phyloP scores from a whole-genome alignment of 2,113 vertebrate genomes.

The Rhegmatorhina hoffmannsi region DNA sequence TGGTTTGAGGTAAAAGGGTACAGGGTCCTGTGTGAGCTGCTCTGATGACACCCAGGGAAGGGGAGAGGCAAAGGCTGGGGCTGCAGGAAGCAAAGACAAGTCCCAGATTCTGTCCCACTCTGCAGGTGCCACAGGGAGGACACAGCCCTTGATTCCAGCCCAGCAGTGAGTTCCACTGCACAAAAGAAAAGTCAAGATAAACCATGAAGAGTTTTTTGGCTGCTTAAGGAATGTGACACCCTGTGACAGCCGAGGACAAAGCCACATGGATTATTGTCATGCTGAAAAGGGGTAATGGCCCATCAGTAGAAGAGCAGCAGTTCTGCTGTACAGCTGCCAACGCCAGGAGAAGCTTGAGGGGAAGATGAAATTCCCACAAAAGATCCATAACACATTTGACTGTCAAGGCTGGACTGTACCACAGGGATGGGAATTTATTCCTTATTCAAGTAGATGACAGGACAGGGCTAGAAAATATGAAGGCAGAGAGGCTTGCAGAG shows the following conservation, averaged over 20 bases:
- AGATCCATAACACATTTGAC: background rate
- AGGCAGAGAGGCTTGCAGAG: background rate
- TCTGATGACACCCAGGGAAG: background rate
- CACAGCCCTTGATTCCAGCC: background rate
- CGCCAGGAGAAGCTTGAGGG: background rate
- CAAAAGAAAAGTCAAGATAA: background rate
- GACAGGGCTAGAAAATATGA: background rate
- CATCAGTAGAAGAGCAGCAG: background rate
- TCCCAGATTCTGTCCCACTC: background rate
- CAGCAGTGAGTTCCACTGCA: background rate
- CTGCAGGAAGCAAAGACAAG: background rate
- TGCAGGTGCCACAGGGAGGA: background rate
- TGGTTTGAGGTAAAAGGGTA: background rate
- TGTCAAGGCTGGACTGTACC: background rate
- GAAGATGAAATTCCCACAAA: background rate
- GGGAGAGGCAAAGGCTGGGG: background rate
- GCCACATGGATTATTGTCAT: background rate
- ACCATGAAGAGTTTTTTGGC: background rate
- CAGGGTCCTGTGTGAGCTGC: background rate
- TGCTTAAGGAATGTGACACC: background rate
- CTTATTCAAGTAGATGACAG: background rate
- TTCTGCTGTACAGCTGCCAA: background rate
- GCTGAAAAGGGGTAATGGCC: background rate
- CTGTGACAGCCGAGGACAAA: background rate
- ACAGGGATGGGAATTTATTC: background rate